phyloP scores from a whole-genome alignment of 2,888 invertebrate genomes.

The Lasioglossum lativentre region DNA sequence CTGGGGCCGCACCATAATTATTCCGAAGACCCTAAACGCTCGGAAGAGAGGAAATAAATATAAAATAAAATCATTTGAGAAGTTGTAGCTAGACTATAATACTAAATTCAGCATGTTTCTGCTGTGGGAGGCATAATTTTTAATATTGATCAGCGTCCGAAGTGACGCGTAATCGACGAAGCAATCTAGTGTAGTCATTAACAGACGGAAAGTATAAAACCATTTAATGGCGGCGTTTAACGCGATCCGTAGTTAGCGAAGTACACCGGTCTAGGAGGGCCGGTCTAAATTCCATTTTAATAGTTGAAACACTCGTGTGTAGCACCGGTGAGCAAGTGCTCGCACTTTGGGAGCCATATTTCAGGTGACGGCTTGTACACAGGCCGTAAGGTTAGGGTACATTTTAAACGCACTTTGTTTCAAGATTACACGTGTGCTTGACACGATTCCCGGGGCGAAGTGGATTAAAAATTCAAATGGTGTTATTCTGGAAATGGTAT shows the following conservation, averaged over 20 bases:
- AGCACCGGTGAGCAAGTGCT: conserved; percentile 22
- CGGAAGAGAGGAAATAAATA: not conserved
- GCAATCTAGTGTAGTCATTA: not conserved
- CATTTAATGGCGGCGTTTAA: conserved; percentile 38
- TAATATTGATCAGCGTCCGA: not conserved
- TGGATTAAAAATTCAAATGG: not conserved
- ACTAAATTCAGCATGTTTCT: too few relatives aligned
- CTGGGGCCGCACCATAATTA: not conserved
- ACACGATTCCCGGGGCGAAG: not conserved
- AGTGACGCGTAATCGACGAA: not conserved
- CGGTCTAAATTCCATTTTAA: conserved; percentile 46
- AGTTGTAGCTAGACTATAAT: not conserved
- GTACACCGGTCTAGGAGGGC: conserved; percentile 23
- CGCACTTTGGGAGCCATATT: conserved; percentile 48
- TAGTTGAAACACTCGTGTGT: conserved; percentile 38
- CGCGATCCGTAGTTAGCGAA: conserved; percentile 26
- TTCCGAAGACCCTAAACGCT: not conserved
- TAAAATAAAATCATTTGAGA: not conserved
- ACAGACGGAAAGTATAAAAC: not conserved
- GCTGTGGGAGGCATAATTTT: not conserved
- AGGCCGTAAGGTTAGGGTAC: conserved; percentile 19
- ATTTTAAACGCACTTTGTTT: conserved; percentile 20
- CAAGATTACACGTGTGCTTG: conserved; percentile 4
- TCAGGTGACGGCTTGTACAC: conserved; percentile 40
- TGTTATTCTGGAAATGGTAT: not conserved